Percentiles rank a stretch among this genome's conserved stretches.
Evolutionary conservation across 1,140 invertebrate genomes (phyloP).

Genomic region (Cotesia typhae): DNA sequence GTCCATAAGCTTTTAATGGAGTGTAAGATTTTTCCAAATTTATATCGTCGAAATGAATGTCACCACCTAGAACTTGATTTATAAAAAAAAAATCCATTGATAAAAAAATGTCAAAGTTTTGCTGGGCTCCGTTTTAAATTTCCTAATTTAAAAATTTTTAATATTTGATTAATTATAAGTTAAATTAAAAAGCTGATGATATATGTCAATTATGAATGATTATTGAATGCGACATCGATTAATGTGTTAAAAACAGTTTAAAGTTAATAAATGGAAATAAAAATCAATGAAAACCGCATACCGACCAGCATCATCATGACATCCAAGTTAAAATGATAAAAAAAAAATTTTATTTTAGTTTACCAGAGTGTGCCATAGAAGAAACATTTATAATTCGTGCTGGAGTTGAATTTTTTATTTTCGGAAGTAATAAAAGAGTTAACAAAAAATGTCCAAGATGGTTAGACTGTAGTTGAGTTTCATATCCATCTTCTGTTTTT

Average conservation of each 20-base stretch:
- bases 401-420: slow-evolving; percentile 67
- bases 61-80: slow-evolving; percentile 61
- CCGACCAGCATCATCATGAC: neutral
- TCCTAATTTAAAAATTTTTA: too few relatives aligned
- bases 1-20: slow-evolving; percentile 69
- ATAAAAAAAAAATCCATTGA: neutral
- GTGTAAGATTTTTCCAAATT: slow-evolving; percentile 73
- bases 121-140: neutral
- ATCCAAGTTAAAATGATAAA: neutral
- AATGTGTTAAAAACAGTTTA: too few relatives aligned
- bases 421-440: slow-evolving; percentile 78
- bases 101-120: slow-evolving; percentile 9
- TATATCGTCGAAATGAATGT: slow-evolving; percentile 76
- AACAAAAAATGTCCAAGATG: slow-evolving; percentile 87
- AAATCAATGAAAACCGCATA: too few relatives aligned
- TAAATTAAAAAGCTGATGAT: too few relatives aligned
- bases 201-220: too few relatives aligned
- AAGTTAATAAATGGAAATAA: too few relatives aligned
- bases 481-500: slow-evolving; percentile 81
- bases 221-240: neutral
- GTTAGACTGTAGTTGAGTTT: slow-evolving; percentile 81
- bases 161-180: too few relatives aligned
- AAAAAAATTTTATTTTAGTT: slow-evolving; percentile 36
- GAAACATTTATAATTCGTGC: slow-evolving; percentile 76
- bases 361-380: slow-evolving; percentile 71